A percentile compares a stretch with the other conserved stretches of the same genome.
phyloP scores from a whole-genome alignment of 2,113 vertebrate genomes.

The Erythrocercus mccallii region DNA sequence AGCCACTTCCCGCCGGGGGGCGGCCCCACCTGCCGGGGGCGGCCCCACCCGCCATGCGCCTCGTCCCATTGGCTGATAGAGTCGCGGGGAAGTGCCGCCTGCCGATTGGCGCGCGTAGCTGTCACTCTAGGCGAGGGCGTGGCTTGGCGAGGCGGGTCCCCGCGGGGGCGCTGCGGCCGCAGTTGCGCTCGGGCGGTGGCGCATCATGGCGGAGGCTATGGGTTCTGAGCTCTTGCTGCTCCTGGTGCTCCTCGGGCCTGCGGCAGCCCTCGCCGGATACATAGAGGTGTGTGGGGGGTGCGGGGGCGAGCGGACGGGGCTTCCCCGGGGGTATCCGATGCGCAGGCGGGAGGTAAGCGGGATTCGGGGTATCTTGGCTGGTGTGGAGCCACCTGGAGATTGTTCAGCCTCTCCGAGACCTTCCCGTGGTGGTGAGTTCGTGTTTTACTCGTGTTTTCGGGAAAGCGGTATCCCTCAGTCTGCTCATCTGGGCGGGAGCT shows the following conservation, averaged over 20 bases:
- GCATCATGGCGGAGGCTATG: neutral
- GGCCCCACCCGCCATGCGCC: fast-evolving
- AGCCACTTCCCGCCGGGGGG: neutral
- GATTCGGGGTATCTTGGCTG: neutral
- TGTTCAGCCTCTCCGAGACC: neutral
- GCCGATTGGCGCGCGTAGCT: fast-evolving
- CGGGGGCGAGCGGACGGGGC: too few species aligned
- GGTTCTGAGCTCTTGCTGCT: constrained; percentile 37
- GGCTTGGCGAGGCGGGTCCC: constrained; percentile 37
- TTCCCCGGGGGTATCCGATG: neutral
- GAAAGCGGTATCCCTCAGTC: neutral
- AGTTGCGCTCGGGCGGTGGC: constrained; percentile 47
- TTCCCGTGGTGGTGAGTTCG: neutral
- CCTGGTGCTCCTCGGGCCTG: constrained; percentile 74
- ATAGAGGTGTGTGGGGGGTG: constrained; percentile 76
- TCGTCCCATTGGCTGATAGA: neutral
- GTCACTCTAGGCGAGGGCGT: neutral
- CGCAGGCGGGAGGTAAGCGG: neutral
- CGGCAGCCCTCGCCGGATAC: constrained; percentile 73
- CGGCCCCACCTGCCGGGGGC: too few species aligned
- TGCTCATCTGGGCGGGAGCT: neutral
- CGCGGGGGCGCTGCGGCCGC: constrained; percentile 32
- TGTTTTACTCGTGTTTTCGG: neutral
- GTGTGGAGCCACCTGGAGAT: neutral
- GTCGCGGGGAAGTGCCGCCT: fast-evolving